These are phyloP conservation scores for Ridgeia piscesae DNA, from an alignment of 1,140 invertebrate species.

Conservation along the genomic window DNA sequence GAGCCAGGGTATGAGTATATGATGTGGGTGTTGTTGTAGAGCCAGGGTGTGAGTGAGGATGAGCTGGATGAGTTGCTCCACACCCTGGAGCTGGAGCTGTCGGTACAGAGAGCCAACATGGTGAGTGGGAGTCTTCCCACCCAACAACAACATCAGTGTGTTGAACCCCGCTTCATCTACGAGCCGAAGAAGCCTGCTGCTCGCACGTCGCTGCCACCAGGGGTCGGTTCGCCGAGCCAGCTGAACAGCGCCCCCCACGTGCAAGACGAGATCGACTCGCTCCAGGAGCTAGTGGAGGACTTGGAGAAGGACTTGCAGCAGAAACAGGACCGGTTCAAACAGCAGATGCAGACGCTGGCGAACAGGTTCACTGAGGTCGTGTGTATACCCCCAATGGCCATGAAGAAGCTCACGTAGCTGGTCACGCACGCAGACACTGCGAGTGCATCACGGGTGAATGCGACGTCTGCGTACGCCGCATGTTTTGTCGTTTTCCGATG, in stretches of 20 bases:
- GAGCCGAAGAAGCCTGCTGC: not conserved
- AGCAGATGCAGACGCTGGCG: constrained; percentile 19
- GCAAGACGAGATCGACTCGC: not conserved
- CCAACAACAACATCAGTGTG: not conserved
- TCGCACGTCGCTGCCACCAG: not conserved
- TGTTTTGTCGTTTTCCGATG: not conserved
- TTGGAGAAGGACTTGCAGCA: constrained; percentile 16
- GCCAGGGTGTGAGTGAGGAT: not conserved
- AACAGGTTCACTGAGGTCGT: constrained; percentile 24
- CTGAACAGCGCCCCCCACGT: not conserved
- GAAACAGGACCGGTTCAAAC: constrained; percentile 21
- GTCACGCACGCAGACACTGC: not conserved
- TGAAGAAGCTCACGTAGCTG: not conserved
- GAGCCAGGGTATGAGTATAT: no score
- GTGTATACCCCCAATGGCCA: constrained; percentile 26
- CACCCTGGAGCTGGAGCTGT: constrained; percentile 4
- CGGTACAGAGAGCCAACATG: constrained; percentile 14
- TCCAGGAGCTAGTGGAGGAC: not conserved
- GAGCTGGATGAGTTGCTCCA: not conserved
- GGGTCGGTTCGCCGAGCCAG: not conserved
- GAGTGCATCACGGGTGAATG: not conserved
- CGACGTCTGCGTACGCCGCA: not conserved
- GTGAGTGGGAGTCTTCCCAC: not conserved
- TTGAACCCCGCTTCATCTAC: not conserved
- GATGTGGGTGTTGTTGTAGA: not conserved